Evolutionary conservation across 2,797 vertebrate species (phyloP).

Genomic region (Hoplostethus mediterraneus): DNA sequence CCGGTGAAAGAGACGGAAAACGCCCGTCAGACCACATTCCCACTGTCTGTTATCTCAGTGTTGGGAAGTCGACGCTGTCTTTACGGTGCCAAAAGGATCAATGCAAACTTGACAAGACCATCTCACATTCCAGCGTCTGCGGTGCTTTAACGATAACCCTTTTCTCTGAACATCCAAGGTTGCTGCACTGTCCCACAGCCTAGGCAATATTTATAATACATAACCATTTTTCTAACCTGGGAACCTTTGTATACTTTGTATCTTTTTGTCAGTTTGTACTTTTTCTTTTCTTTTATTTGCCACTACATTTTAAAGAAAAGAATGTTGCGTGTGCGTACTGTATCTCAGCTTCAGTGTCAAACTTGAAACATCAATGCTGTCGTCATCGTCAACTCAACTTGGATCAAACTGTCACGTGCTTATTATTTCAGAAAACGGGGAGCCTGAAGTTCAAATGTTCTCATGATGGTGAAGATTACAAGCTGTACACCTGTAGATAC

Average conservation of each 20-base stretch:
- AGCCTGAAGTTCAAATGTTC: constrained; percentile 39
- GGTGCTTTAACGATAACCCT: constrained; percentile 77
- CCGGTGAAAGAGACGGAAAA: constrained; percentile 5
- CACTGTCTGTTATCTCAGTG: constrained; percentile 32
- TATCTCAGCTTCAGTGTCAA: constrained; percentile 83
- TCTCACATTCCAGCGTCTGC: constrained; percentile 55
- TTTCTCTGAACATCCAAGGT: constrained; percentile 75
- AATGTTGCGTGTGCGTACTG: constrained; percentile 83
- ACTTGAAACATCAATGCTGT: constrained; percentile 85
- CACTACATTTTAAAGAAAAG: constrained; percentile 76
- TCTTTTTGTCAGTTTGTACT: constrained; percentile 74
- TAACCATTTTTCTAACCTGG: constrained; percentile 82
- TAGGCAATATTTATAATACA: constrained; percentile 84
- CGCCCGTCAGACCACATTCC: constrained; percentile 38
- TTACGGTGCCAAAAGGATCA: constrained; percentile 43
- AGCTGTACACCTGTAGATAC: constrained; percentile 37
- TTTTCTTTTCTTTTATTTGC: constrained; percentile 77
- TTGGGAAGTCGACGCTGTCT: constrained; percentile 63
- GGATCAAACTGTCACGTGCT: constrained; percentile 46
- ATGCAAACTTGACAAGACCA: constrained; percentile 47
- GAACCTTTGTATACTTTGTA: constrained; percentile 85
- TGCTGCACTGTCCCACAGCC: constrained; percentile 84
- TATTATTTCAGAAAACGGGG: constrained; percentile 39
- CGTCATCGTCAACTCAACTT: constrained; percentile 52
- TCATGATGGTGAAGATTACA: constrained; percentile 16